Percentiles rank a stretch among this genome's conserved stretches.
phyloP scores from a whole-genome alignment of 2,888 invertebrate species.

The Hedychridium roseum region DNA sequence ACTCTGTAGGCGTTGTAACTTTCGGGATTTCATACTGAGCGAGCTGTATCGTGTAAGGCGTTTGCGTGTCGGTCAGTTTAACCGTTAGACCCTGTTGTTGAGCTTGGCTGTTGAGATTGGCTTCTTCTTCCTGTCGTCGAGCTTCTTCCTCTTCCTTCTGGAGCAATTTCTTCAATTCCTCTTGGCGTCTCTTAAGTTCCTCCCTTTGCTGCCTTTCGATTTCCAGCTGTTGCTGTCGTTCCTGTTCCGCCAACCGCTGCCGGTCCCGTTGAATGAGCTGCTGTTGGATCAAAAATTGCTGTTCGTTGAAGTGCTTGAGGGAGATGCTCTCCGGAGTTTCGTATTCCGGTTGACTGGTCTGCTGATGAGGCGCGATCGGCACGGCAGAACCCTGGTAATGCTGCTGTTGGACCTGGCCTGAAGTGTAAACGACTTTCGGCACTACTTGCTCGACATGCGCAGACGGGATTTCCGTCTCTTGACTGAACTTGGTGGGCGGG shows the following conservation, averaged over 20 bases:
- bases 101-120: conserved; percentile 25
- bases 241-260: conserved; percentile 51
- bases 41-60: conserved; percentile 24
- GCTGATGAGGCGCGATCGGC: conserved; percentile 34
- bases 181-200: conserved; percentile 45
- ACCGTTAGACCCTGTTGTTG: not conserved
- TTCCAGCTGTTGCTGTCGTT: conserved; percentile 49
- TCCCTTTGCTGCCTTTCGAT: conserved; percentile 46
- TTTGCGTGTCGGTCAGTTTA: not conserved
- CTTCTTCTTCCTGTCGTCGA: conserved; percentile 15
- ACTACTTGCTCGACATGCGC: conserved; percentile 33
- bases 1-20: conserved; percentile 15
- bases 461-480: conserved; percentile 21
- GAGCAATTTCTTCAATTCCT: conserved; percentile 44
- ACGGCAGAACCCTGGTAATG: conserved; percentile 43
- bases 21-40: conserved; percentile 28
- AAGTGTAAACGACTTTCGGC: conserved; percentile 44
- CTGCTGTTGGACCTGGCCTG: conserved; percentile 22
- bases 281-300: conserved; percentile 55
- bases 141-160: conserved; percentile 41
- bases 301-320: conserved; percentile 59
- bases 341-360: conserved; percentile 35
- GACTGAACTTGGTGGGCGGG: conserved; percentile 50
- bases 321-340: conserved; percentile 60
- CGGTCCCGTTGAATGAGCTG: conserved; percentile 57